These are phyloP conservation scores for Caenorhabditis sp. DNA, from an alignment of 2,888 invertebrate genomes.

Conservation along the genomic window DNA sequence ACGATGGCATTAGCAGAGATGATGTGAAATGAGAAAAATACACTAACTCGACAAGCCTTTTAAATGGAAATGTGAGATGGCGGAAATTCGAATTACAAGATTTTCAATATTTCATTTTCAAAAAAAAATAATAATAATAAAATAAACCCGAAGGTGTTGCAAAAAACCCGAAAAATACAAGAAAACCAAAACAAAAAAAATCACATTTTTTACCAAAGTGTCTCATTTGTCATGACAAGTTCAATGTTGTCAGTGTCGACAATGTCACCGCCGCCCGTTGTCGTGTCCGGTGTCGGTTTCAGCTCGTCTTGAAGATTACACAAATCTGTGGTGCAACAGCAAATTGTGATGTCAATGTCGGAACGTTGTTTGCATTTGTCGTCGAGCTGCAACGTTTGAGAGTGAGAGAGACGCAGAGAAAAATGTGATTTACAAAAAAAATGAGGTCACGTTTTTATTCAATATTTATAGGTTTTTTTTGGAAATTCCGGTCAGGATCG, in stretches of 20 bases:
- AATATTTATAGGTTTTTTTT: no score
- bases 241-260: neutral
- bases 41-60: no score
- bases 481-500: no score
- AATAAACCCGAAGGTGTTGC: neutral
- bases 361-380: slow-evolving; percentile 30
- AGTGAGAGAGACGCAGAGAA: neutral
- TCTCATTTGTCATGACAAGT: neutral
- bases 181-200: neutral
- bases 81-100: no score
- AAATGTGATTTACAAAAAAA: no score
- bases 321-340: slow-evolving; percentile 38
- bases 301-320: slow-evolving; percentile 40
- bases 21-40: no score
- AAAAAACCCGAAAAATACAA: neutral
- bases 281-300: slow-evolving; percentile 11
- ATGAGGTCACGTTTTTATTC: no score
- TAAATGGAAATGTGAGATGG: no score
- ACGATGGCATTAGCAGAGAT: neutral
- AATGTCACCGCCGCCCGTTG: no score
- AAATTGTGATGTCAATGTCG: slow-evolving; percentile 39
- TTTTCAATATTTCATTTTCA: no score
- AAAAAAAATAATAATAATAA: neutral
- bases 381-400: no score
- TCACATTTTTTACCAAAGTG: neutral